Conservation (phyloP, 2,888 invertebrate genomes). For the Protonemura montana region DNA sequence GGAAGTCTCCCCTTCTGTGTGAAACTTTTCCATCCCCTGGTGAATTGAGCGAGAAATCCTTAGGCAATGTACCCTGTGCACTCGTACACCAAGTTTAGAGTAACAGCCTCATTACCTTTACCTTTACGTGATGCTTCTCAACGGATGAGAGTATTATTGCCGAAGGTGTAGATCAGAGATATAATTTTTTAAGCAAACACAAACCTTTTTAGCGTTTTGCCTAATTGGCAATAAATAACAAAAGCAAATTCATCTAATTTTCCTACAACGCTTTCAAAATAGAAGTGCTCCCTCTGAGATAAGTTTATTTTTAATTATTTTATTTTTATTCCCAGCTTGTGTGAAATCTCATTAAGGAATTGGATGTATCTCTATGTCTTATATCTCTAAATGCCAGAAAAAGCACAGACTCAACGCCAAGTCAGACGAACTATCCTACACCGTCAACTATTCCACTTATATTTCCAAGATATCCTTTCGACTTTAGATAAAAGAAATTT, state of each 20-base stretch:
- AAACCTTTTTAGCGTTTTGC: not conserved
- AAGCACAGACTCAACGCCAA: not conserved
- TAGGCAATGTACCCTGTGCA: no score
- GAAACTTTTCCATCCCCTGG: not conserved
- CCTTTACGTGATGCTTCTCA: no score
- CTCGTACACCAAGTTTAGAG: no score
- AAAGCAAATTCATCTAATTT: not conserved
- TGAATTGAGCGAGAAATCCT: not conserved
- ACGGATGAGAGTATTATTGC: no score
- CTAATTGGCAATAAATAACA: constrained; percentile 12
- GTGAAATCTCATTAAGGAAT: not conserved
- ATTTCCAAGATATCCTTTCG: no score
- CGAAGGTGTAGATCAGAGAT: not conserved
- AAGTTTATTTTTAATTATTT: not conserved
- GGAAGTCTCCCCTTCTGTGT: not conserved
- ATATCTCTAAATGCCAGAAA: not conserved
- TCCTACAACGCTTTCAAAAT: not conserved
- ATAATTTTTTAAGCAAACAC: not conserved
- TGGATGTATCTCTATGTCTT: not conserved
- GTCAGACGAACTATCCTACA: no score
- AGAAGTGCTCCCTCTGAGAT: not conserved
- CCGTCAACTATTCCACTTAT: no score
- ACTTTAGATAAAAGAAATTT: no score
- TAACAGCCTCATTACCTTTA: no score
- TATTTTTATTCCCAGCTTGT: constrained; percentile 4